Conservation (phyloP, 2,113 vertebrate species). For the Orycteropus afer region DNA sequence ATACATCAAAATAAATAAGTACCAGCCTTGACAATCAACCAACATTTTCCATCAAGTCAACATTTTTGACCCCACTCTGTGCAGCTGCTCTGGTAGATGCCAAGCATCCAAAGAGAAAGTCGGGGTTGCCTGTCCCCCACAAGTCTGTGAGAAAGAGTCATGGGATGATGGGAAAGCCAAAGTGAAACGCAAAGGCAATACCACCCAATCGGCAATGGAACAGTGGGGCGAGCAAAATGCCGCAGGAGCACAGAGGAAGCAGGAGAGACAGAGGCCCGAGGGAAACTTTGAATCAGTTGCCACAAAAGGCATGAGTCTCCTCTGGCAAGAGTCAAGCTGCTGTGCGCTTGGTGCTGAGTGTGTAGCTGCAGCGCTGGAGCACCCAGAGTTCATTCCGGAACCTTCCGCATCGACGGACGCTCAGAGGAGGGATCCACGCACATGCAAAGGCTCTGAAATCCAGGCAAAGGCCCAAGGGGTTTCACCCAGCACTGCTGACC, state of each 20-base stretch:
- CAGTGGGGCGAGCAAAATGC: background rate
- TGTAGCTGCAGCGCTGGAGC: rapidly evolving
- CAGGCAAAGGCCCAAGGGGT: background rate
- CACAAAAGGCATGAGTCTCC: background rate
- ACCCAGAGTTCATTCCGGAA: background rate
- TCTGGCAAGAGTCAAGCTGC: background rate
- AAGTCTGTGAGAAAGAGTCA: background rate
- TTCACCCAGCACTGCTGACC: background rate
- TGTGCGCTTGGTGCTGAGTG: background rate
- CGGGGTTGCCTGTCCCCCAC: too few relatives aligned
- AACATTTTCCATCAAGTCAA: background rate
- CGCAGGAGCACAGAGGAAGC: background rate
- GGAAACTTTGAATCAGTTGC: background rate
- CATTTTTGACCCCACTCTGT: background rate
- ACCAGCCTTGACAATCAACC: constrained; percentile 2
- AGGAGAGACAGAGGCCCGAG: background rate
- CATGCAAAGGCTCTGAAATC: background rate
- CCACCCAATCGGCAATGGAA: background rate
- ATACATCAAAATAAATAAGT: background rate
- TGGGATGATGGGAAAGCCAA: background rate
- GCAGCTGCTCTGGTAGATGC: rapidly evolving
- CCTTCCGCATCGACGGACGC: background rate
- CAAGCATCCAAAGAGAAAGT: background rate
- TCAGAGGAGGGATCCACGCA: rapidly evolving
- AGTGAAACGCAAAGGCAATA: background rate